A percentile compares a stretch with the other conserved stretches of the same genome.
Conservation (phyloP, 2,113 vertebrate species). For the Crotalus helleri region DNA sequence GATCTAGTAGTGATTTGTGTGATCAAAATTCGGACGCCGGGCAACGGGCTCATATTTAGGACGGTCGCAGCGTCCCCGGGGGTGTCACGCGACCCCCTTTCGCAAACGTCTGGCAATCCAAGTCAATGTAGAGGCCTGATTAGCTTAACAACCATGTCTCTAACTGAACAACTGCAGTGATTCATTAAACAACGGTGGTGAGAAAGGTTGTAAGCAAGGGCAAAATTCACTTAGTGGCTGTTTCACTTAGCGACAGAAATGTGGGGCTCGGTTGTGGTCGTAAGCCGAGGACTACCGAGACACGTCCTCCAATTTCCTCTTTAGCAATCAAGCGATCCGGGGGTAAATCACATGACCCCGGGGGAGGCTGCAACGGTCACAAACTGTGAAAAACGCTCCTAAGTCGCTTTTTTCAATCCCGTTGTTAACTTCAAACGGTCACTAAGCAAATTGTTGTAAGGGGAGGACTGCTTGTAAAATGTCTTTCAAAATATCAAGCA, state of each 20-base stretch:
- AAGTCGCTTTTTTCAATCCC: background rate
- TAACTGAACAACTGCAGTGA: too few species aligned
- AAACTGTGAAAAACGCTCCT: background rate
- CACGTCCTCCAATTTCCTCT: background rate
- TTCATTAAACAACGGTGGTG: too few species aligned
- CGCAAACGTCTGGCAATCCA: too few species aligned
- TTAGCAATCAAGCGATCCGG: background rate
- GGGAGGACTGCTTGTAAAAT: background rate
- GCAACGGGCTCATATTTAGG: too few species aligned
- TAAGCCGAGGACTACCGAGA: too few species aligned
- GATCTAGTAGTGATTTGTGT: too few species aligned
- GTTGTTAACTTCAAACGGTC: background rate
- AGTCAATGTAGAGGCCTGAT: rapidly evolving
- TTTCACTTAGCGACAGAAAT: background rate
- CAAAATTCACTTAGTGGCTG: background rate
- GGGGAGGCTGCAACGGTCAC: background rate
- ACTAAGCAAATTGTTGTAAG: background rate
- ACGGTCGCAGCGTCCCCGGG: too few species aligned
- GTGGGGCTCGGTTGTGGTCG: rapidly evolving
- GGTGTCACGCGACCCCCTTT: too few species aligned
- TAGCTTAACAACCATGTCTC: too few species aligned
- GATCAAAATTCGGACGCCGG: too few species aligned
- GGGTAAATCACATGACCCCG: too few species aligned
- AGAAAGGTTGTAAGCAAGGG: too few species aligned
- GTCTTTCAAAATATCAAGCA: background rate